A percentile compares a stretch with the other conserved stretches of the same genome.
phyloP scores from a whole-genome alignment of 2,888 invertebrate species.

The Agriopis marginaria region DNA sequence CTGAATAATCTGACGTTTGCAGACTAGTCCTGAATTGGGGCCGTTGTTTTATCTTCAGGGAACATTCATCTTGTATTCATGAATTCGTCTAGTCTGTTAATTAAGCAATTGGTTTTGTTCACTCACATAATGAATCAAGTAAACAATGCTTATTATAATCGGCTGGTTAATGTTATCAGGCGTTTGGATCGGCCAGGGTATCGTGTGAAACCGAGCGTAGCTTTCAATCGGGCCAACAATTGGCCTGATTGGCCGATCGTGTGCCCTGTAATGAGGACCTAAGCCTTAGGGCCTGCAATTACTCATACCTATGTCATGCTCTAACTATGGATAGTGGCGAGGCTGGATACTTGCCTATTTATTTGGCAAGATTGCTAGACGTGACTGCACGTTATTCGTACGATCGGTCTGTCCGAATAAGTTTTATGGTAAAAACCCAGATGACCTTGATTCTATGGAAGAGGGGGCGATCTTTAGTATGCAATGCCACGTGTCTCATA shows the following conservation, averaged over 20 bases:
- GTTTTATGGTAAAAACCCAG: too few relatives aligned
- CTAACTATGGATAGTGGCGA: conserved; percentile 30
- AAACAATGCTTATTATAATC: conserved; percentile 25
- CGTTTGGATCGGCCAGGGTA: conserved; percentile 35
- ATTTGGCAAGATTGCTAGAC: not conserved
- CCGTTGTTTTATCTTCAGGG: conserved; percentile 17
- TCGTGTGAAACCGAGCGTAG: conserved; percentile 71
- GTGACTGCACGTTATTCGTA: too few relatives aligned
- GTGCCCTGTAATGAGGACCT: conserved; percentile 71
- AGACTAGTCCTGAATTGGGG: conserved; percentile 18
- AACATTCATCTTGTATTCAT: conserved; percentile 26
- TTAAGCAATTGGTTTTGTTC: not conserved
- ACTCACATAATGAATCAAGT: not conserved
- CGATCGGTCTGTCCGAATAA: too few relatives aligned
- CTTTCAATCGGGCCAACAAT: conserved; percentile 75
- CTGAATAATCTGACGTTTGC: conserved; percentile 28
- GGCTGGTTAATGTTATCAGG: conserved; percentile 37
- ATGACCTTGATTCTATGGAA: too few relatives aligned
- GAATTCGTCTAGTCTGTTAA: conserved; percentile 22
- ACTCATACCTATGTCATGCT: conserved; percentile 67
- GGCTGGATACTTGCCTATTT: conserved; percentile 11
- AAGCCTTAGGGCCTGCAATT: conserved; percentile 53
- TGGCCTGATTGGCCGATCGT: conserved; percentile 73
- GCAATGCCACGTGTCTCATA: too few relatives aligned
- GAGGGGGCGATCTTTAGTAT: too few relatives aligned